Evolutionary conservation across 2,797 vertebrate genomes (phyloP).

Genomic region (Gila robusta): DNA sequence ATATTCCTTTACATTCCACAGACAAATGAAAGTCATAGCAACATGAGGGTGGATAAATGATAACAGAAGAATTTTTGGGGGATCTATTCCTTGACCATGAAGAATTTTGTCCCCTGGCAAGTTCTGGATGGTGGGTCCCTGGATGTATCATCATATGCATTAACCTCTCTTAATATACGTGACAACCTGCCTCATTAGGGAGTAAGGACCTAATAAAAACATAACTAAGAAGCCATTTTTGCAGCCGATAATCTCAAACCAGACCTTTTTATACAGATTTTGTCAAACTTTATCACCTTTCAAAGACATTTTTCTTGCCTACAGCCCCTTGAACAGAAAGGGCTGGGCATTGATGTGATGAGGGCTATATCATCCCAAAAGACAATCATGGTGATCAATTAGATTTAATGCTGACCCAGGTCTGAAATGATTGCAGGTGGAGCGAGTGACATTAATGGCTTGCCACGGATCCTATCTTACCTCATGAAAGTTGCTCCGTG

Average conservation of each 20-base stretch:
- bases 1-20: not conserved
- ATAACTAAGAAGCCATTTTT: conserved; percentile 36
- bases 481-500: conserved; percentile 52
- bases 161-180: not conserved
- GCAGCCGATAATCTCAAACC: conserved; percentile 20
- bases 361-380: conserved; percentile 70
- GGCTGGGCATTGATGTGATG: conserved; percentile 53
- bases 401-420: conserved; percentile 71
- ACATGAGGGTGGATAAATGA: not conserved
- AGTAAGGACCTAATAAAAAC: conserved; percentile 44
- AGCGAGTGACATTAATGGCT: conserved; percentile 75
- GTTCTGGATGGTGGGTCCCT: not conserved
- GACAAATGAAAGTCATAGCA: not conserved
- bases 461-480: conserved; percentile 58
- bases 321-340: conserved; percentile 43
- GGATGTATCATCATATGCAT: conserved; percentile 7
- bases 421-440: conserved; percentile 75
- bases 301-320: conserved; percentile 46
- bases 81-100: not conserved
- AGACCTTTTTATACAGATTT: conserved; percentile 46
- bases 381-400: conserved; percentile 72
- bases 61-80: not conserved
- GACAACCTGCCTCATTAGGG: conserved; percentile 27
- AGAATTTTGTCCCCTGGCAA: not conserved
- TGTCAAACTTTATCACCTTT: conserved; percentile 50